These are phyloP conservation scores for Venusia cambrica DNA, from an alignment of 2,888 invertebrate genomes.

Conservation along the genomic window DNA sequence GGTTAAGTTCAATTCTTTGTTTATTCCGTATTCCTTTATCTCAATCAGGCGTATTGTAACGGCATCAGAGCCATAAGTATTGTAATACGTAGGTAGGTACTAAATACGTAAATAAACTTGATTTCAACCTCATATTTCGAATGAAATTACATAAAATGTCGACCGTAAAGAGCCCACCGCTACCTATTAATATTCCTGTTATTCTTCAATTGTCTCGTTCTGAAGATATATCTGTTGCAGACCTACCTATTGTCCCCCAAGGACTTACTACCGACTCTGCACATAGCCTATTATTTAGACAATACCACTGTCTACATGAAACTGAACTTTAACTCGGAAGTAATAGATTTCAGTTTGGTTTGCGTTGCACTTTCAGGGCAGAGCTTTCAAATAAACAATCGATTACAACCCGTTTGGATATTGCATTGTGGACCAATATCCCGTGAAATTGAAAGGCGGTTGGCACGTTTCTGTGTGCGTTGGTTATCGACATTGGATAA, in stretches of 20 bases:
- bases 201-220: constrained; percentile 73
- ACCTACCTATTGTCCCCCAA: constrained; percentile 72
- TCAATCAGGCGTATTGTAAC: too few species aligned
- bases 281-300: constrained; percentile 53
- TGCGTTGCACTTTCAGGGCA: constrained; percentile 21
- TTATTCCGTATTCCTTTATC: too few species aligned
- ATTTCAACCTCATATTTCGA: constrained; percentile 15
- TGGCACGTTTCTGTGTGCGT: constrained; percentile 39
- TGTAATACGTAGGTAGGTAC: too few species aligned
- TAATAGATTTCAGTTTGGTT: constrained; percentile 23
- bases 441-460: constrained; percentile 23
- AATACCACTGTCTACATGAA: constrained; percentile 26
- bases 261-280: constrained; percentile 67
- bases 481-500: constrained; percentile 67
- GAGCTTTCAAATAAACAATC: constrained; percentile 15
- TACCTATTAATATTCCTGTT: constrained; percentile 66
- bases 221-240: constrained; percentile 66
- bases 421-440: constrained; percentile 30
- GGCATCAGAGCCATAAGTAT: too few species aligned
- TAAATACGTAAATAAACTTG: too few species aligned
- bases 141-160: constrained; percentile 28
- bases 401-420: constrained; percentile 18
- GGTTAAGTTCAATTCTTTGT: too few species aligned
- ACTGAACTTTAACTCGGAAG: constrained; percentile 25
- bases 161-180: constrained; percentile 41